Conservation (phyloP, 2,888 invertebrate genomes). For the Dioctria linearis region DNA sequence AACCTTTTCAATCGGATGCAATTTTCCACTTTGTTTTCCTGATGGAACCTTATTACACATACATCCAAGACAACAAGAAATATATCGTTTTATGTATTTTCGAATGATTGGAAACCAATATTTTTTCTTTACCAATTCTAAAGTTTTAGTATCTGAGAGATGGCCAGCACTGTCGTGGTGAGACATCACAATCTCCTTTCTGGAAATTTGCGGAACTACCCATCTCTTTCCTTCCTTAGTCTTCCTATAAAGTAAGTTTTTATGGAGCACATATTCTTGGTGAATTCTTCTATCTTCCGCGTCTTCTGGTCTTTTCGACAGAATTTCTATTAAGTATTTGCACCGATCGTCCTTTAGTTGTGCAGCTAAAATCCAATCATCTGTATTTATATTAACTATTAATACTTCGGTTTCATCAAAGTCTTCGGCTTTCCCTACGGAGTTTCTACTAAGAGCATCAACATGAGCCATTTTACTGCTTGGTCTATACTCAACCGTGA, state of each 20-base stretch:
- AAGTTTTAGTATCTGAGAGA: background rate
- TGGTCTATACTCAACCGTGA: background rate
- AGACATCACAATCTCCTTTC: background rate
- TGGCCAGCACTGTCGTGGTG: background rate
- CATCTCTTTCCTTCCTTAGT: background rate
- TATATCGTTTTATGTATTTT: background rate
- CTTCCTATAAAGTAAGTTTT: background rate
- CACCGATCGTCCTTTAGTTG: background rate
- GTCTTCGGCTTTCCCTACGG: background rate
- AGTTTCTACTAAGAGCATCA: background rate
- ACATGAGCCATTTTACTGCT: background rate
- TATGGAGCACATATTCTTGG: background rate
- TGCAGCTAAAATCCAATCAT: background rate
- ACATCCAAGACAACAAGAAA: background rate
- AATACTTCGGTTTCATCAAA: background rate
- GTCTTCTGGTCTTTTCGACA: background rate
- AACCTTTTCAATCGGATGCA: too few species aligned
- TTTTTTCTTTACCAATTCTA: background rate
- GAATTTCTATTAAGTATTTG: background rate
- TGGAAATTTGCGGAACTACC: constrained; percentile 1
- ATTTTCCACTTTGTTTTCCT: background rate
- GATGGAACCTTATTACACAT: background rate
- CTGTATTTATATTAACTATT: background rate
- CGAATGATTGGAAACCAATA: background rate
- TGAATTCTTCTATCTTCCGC: background rate